Base-by-base conservation (phyloP, 2,113 vertebrate species). In the Columba livia region DNA sequence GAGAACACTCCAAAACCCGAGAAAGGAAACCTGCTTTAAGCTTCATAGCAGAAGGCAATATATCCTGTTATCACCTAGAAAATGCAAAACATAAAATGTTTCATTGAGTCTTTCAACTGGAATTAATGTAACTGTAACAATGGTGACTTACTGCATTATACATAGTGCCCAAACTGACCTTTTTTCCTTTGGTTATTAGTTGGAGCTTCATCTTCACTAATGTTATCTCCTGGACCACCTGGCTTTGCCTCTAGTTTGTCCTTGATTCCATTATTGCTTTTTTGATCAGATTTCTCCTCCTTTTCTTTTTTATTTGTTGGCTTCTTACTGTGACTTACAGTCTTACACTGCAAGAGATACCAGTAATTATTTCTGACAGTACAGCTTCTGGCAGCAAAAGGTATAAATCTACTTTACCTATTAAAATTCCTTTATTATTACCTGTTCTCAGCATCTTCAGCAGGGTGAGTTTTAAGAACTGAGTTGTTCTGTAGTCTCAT, bases 251-350 rank as follows among this genome's bases (percentile, higher is more conserved):
- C 98, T 2, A 85, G 97, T 97, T 98, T 99, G 96, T 99, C 99
- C 95, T 99, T 99, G 97, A 98, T 99, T 92, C 99, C 99, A 32
- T 97, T 98, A 72, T 96, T 97, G 58, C 97, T 98, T 97, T 96
- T 98, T 96, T 97, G 98, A 97, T 99, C 99, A 38, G 97, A 94
- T 95, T 98, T 96, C 74, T 97, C 98, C 82, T 98, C 97, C 96
- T 98, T 98, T 70, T 99, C 99, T 90, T 98, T 98, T 94, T 97
- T 98, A 2, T 94, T 96, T 69, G 97, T 93, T 7, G 97, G 61
- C 93, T 99, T 99, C 97, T 98, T 98, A 61, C 94, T 98, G 92
- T 98, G 97, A 85, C 98, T 97, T 70, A 97, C 89, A 94, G 97
- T 98, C 88, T 99, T 98, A 88, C 98, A 98, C 97, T 99, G 97